These are phyloP conservation scores for Acanthornis magna DNA, from an alignment of 2,797 vertebrate genomes.

Conservation along the genomic window DNA sequence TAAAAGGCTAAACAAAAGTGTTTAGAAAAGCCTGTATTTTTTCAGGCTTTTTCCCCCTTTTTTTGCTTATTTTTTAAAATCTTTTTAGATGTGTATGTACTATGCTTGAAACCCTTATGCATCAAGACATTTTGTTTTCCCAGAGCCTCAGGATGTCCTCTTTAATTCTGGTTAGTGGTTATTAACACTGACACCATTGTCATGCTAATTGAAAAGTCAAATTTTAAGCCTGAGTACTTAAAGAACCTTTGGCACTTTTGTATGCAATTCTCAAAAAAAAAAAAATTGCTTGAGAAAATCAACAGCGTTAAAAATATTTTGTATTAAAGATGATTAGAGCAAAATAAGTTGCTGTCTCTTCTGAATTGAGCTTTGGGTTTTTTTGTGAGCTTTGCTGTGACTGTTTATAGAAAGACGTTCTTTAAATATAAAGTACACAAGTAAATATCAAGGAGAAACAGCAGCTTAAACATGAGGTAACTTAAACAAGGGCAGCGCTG, in stretches of 20 bases:
- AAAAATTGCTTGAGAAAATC: not conserved
- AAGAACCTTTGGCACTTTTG: constrained; percentile 45
- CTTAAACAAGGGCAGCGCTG: not conserved
- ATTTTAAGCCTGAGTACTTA: constrained; percentile 50
- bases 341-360: not conserved
- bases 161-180: constrained; percentile 52
- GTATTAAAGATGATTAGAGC: not conserved
- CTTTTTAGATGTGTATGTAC: not conserved
- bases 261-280: not conserved
- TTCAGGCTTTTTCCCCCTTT: not conserved
- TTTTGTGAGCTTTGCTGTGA: not conserved
- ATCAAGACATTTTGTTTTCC: constrained; percentile 47
- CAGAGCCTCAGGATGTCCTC: constrained; percentile 37
- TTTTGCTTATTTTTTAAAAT: not conserved
- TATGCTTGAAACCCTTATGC: not conserved
- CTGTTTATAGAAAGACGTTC: not conserved
- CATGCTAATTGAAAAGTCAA: constrained; percentile 64
- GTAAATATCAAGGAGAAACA: not conserved
- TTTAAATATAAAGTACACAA: not conserved
- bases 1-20: not conserved
- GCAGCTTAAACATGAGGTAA: not conserved
- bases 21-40: not conserved
- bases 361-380: not conserved
- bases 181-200: constrained; percentile 65
- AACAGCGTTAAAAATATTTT: not conserved